Base-by-base conservation (phyloP, 2,888 invertebrate species). In the Diarsia mendica region DNA sequence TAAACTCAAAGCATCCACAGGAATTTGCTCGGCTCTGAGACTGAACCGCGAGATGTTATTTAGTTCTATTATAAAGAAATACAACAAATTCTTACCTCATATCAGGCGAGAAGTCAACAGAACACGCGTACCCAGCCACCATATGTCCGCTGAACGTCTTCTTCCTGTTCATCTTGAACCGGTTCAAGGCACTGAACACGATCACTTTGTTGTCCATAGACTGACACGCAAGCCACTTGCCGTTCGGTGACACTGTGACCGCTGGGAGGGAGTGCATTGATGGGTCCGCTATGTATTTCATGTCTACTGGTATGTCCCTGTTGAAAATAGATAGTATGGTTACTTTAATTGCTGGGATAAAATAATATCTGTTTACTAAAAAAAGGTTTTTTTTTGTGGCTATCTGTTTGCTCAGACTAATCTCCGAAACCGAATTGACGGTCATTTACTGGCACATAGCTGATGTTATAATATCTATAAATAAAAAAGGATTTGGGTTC, bases 261-360 rank as follows among this genome's bases (percentile, higher is more conserved):
- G 99, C 98, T 0, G 99, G 99, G 98, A 99, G 99, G 9, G 99
- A 99, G 95, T 99, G 99, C 99, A 99, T 99, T 0, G 99, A 98
- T 0, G 99, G 99, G 95, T 99, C 99, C 1, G 99, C 99, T 85
- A 99, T 99, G 94, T 99, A 99, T 93, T 99, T 99, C 98, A 99
- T 99, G 94, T 99, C 99, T 2, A 99, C 99, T 0, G 99, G 99
- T 90, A 99, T 99, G 92, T 99, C 99, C 97, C 97, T 97, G 92
- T 39, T 10, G 13, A 71, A 55, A 23, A 64, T 51, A 53, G 28
- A 39, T 18, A 39, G 0, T 0, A 58, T 10, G 15, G 3, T 46
- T 44, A 39, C 28, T 28, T 28, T 28, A 28, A 28, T 28, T 28
- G 28, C 28, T 28, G 28, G 28, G 28, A 2, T 28, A 28, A 28